phyloP scores from a whole-genome alignment of 2,888 invertebrate genomes.

The Ypsolopha scabrella region DNA sequence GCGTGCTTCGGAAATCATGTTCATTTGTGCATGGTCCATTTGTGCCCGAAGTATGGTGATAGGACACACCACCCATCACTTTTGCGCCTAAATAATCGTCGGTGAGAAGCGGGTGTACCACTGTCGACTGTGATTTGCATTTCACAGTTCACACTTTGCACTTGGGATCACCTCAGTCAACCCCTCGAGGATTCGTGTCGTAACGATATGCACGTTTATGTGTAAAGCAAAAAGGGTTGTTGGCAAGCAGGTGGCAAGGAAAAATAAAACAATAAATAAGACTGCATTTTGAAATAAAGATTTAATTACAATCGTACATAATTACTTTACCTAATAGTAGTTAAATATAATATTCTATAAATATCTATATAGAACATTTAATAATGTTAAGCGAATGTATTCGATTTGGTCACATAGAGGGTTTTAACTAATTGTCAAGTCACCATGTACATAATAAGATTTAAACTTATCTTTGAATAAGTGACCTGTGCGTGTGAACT shows the following conservation, averaged over 20 bases:
- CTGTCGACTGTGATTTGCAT: too few species aligned
- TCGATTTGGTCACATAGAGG: conserved; percentile 64
- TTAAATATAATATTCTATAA: conserved; percentile 67
- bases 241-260: not conserved
- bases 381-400: conserved; percentile 63
- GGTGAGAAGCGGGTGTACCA: too few species aligned
- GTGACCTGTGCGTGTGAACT: too few species aligned
- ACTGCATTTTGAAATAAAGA: conserved; percentile 59
- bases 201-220: not conserved
- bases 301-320: conserved; percentile 70
- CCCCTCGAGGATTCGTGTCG: conserved; percentile 28
- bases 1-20: too few species aligned
- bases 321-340: conserved; percentile 53
- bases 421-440: conserved; percentile 11
- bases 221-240: not conserved
- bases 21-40: too few species aligned
- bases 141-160: too few species aligned
- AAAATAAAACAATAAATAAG: conserved; percentile 26
- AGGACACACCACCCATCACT: too few species aligned
- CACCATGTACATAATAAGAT: not conserved
- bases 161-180: too few species aligned
- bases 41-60: too few species aligned
- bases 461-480: not conserved
- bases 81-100: too few species aligned
- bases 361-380: conserved; percentile 68